These are phyloP conservation scores for Mobula birostris DNA, from an alignment of 2,113 vertebrate species.

Conservation along the genomic window DNA sequence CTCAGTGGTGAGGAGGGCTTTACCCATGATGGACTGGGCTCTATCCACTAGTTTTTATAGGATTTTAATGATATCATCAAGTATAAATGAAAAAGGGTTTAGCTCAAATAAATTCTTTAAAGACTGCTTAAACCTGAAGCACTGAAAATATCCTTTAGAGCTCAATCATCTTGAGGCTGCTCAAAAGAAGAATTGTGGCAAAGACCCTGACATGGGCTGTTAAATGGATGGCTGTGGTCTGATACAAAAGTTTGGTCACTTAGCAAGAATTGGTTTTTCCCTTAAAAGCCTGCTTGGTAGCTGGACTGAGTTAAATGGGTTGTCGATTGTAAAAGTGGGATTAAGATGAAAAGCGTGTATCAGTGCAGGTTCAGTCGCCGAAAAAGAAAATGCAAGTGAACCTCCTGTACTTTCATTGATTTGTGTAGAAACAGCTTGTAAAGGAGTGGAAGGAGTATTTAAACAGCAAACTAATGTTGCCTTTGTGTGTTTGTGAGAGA, in stretches of 20 bases:
- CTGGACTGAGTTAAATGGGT: constrained; percentile 31
- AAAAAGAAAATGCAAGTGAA: constrained; percentile 43
- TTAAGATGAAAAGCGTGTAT: constrained; percentile 35
- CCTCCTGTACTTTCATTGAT: constrained; percentile 54
- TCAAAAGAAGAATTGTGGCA: constrained; percentile 9
- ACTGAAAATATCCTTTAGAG: neutral
- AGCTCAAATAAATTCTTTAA: neutral
- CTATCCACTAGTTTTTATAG: too few relatives aligned
- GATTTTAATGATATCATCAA: neutral
- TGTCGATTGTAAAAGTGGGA: constrained; percentile 19
- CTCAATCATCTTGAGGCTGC: neutral
- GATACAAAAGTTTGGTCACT: constrained; percentile 22
- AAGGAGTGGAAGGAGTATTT: constrained; percentile 96
- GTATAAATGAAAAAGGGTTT: neutral
- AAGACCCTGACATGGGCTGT: neutral
- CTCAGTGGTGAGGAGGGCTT: too few relatives aligned
- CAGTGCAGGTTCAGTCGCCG: constrained; percentile 9
- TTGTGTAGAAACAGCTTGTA: constrained; percentile 87
- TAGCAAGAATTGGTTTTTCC: constrained; percentile 3
- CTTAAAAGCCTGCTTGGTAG: constrained; percentile 4
- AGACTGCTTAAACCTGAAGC: neutral
- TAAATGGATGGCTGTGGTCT: neutral
- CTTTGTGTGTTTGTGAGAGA: constrained; percentile 70
- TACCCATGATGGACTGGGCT: too few relatives aligned
- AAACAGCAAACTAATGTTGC: constrained; percentile 98